Evolutionary conservation across 1,140 invertebrate species (phyloP).

Genomic region (Pentalonia nigronervosa): DNA sequence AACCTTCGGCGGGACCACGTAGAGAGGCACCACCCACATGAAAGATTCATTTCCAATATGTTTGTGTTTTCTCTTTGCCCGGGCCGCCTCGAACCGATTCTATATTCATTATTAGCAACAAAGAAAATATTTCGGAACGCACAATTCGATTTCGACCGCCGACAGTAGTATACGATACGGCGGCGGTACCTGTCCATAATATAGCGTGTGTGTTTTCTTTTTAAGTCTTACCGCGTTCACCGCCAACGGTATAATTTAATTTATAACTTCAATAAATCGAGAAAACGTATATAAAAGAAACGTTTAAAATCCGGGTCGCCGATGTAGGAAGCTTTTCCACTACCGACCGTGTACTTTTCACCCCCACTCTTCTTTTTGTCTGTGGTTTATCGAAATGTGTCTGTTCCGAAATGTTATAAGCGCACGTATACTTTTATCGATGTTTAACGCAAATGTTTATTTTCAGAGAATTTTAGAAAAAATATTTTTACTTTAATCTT

Average conservation of each 20-base stretch:
- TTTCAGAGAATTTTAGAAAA: background rate
- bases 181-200: background rate
- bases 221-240: background rate
- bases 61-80: background rate
- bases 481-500: background rate
- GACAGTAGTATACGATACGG: background rate
- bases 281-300: background rate
- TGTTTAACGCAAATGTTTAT: background rate
- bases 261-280: background rate
- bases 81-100: background rate
- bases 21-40: background rate
- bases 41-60: slow-evolving; percentile 28
- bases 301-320: background rate
- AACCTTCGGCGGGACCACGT: background rate
- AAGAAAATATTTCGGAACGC: slow-evolving; percentile 13
- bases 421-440: background rate
- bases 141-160: slow-evolving; percentile 1
- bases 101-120: slow-evolving; percentile 18
- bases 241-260: background rate
- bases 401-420: background rate
- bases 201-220: background rate
- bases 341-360: no score
- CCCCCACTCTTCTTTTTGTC: background rate
- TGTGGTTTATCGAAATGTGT: background rate
- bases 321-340: background rate